Evolutionary conservation across 2,888 invertebrate genomes (phyloP).

Genomic region (Mesoligia furuncula): DNA sequence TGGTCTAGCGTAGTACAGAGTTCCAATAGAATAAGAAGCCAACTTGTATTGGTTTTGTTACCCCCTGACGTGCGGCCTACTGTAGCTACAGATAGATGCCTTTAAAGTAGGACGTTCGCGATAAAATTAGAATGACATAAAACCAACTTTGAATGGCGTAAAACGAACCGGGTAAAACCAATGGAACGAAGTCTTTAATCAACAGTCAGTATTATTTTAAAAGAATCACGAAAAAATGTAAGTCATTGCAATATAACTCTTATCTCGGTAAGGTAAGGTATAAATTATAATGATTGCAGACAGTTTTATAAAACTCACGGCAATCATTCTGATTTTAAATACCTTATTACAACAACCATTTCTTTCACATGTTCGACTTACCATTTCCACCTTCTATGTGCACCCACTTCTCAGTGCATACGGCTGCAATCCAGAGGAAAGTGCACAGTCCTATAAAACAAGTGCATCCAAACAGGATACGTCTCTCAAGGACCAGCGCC

Average conservation of each 20-base stretch:
- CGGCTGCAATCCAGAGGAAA: conserved; percentile 93
- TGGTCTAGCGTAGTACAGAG: no score
- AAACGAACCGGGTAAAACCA: background rate
- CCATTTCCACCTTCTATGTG: conserved; percentile 87
- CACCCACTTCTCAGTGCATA: conserved; percentile 94
- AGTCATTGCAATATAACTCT: background rate
- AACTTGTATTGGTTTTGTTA: background rate
- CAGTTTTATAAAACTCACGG: background rate
- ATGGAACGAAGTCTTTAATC: background rate
- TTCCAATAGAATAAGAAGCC: background rate
- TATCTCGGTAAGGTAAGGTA: background rate
- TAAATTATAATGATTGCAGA: background rate
- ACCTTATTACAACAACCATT: background rate
- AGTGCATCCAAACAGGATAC: conserved; percentile 93
- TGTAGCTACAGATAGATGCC: background rate
- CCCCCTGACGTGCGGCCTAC: background rate
- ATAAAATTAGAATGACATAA: background rate
- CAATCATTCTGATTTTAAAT: background rate
- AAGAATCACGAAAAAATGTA: background rate
- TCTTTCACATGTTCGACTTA: conserved; percentile 66
- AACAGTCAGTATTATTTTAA: background rate
- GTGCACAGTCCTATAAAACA: conserved; percentile 92
- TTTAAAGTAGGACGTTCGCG: background rate
- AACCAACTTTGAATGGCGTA: background rate
- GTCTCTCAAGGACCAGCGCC: conserved; percentile 92